These are phyloP conservation scores for Athalia rosae DNA, from an alignment of 2,888 invertebrate species.

Conservation along the genomic window DNA sequence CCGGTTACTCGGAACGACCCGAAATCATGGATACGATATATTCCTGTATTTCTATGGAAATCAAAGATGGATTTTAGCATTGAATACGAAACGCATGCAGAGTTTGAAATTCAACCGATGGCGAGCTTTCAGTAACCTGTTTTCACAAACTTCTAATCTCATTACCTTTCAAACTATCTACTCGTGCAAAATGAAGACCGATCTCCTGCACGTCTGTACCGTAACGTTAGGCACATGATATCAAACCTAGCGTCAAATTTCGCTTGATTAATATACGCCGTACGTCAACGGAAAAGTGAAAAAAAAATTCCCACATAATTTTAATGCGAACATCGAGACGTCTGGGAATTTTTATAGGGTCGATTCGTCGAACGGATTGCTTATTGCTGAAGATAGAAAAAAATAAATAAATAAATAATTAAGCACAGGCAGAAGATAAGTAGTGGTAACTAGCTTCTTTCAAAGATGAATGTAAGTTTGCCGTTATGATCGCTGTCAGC, in stretches of 20 bases:
- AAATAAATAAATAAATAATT: background rate
- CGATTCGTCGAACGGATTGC: background rate
- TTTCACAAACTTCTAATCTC: background rate
- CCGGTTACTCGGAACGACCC: background rate
- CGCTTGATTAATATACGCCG: too few species aligned
- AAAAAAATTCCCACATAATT: too few species aligned
- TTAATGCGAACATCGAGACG: too few species aligned
- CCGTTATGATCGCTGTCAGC: constrained; percentile 7
- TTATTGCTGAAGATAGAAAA: background rate
- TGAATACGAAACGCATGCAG: background rate
- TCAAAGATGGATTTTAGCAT: background rate
- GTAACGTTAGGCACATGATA: too few species aligned
- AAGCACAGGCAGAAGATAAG: background rate
- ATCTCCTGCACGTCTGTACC: background rate
- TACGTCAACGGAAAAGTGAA: too few species aligned
- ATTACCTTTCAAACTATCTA: background rate
- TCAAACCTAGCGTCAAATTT: too few species aligned
- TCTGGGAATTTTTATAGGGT: background rate
- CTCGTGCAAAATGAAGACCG: background rate
- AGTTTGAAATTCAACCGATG: background rate
- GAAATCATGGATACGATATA: background rate
- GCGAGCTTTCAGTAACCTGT: background rate
- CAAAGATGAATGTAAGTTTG: background rate
- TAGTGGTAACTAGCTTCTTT: background rate
- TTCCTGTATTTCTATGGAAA: background rate